Base-by-base conservation (phyloP, 2,888 invertebrate genomes). In the Sminthurides aquaticus region DNA sequence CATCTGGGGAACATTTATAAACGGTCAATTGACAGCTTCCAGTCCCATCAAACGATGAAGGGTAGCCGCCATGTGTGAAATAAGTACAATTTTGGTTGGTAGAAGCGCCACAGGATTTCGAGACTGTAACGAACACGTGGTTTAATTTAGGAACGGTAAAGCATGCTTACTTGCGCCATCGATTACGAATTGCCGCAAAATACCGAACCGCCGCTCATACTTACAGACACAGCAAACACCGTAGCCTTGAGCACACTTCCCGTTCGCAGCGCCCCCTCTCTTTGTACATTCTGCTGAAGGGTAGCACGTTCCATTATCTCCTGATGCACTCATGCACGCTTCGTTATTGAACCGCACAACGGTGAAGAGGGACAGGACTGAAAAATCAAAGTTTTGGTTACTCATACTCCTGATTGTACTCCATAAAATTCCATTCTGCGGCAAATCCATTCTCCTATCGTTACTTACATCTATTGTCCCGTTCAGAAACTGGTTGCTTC, bases 21-120 rank as follows among this genome's bases (percentile, higher is more conserved):
- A 93, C 81, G 0, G 90, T 91, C 3, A 91, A 83, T 77, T 92
- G 91, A 75, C 92, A 93, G 25, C 91, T 91, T 0, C 89, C 88
- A 0, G 88, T 88, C 0, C 85, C 87, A 72, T 91, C 90, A 75
- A 84, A 90, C 0, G 78, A 76, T n/a, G 82, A 82, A 0, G 92
- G 92, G 79, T 90, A 90, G 67, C 88, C 89, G 1, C 84, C 83
- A 78, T 91, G 91, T 1, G 91, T 90, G 77, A 93, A 93, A 76
- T 91, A 90, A 0, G 92, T 91, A 1, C 88, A 87, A 77, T 93
- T 93, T 76, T 90, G 88, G 0, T 84, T 82, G 0, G 88, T 86
- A 0, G 85, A 84, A 60, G 87, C 87, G 0, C 90, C 91, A 73
- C 92, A 93, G 1, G 87, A 86, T 52, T 86, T 85, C 77, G 89